Base-by-base conservation (phyloP, 2,888 invertebrate genomes). In the Drosophila suboccidentalis region DNA sequence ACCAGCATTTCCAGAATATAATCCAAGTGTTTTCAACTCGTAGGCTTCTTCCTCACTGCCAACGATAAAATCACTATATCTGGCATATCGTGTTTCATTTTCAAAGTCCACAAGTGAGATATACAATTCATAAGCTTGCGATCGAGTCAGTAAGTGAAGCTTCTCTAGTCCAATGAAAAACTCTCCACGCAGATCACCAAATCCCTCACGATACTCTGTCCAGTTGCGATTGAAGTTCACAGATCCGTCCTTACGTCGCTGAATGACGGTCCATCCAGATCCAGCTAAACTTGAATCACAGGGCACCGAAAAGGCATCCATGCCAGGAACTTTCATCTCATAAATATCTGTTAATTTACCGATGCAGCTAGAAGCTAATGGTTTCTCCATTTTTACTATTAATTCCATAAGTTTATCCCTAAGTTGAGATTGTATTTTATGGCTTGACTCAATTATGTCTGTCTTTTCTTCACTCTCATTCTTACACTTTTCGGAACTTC, bases 91-190 rank as follows among this genome's bases (percentile, higher is more conserved):
- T 41, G 93, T 94, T 55, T 93, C 93, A 1, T 94, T 94, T 9
- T 94, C 92, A 68, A 94, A 94, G 61, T 95, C 94, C 75, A 94
- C 94, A 80, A 96, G 87, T 71, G 95, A 94, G 6, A 96, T 93
- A 50, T 95, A 91, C 63, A 96, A 88, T 83, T 95, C 94, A 66
- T 94, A 92, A 0, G 44, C 50, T 15, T 94, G 90, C 9, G 22
- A 44, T 3, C 77, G 60, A 8, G 89, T 91, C 13, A 90, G 51
- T 1, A 92, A 94, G 89, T 95, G 94, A 2, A 96, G 92, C 74
- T 95, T 94, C 70, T 96, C 95, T 67, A 95, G 89, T 2, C 96
- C 96, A 15, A 95, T 92, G 94, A 95, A 96, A 88, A 95, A 95
- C 87, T 96, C 96, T 0, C 94, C 94, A 0, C 94, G 94, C 15